phyloP scores from a whole-genome alignment of 2,888 invertebrate genomes.

The Julus scanicus region DNA sequence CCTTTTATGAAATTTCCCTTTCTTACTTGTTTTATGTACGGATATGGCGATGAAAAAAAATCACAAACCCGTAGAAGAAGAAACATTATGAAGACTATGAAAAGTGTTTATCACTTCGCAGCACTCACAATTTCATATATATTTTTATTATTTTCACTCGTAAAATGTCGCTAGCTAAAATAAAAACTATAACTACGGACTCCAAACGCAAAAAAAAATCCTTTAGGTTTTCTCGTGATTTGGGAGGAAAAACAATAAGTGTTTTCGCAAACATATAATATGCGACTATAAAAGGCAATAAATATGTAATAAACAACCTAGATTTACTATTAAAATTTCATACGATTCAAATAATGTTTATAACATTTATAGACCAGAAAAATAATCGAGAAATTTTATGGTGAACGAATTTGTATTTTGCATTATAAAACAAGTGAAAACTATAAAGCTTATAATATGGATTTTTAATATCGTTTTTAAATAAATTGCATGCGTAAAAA shows the following conservation, averaged over 20 bases:
- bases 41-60: not conserved
- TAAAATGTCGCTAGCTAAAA: not conserved
- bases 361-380: too few species aligned
- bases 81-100: not conserved
- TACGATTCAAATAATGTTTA: too few species aligned
- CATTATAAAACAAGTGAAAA: too few species aligned
- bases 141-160: constrained; percentile 25
- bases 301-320: too few species aligned
- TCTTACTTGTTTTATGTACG: not conserved
- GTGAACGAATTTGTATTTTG: too few species aligned
- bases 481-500: too few species aligned
- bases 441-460: too few species aligned
- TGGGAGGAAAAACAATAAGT: not conserved
- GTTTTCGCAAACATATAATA: not conserved
- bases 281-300: not conserved
- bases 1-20: not conserved
- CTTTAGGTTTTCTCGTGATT: not conserved
- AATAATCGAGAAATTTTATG: too few species aligned
- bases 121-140: not conserved
- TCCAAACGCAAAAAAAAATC: not conserved
- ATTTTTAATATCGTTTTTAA: too few species aligned
- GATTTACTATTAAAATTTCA: too few species aligned
- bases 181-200: not conserved
- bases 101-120: not conserved
- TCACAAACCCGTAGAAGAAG: not conserved